These are phyloP conservation scores for Cavia aperea DNA, from an alignment of 2,113 vertebrate genomes.

Conservation along the genomic window DNA sequence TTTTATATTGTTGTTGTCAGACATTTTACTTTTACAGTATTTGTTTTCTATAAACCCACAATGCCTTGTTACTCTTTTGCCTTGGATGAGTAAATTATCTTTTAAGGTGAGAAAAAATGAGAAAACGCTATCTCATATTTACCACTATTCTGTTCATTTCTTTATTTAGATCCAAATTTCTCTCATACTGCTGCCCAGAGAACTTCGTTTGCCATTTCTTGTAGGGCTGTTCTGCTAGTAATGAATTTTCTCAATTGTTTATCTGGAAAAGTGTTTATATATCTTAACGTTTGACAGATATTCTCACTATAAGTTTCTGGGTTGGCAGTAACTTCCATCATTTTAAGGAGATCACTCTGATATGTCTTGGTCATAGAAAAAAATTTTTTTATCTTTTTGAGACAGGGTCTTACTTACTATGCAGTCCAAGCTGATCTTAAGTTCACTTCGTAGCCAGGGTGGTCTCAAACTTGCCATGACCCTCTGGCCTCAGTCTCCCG, in stretches of 20 bases:
- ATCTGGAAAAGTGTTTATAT: not conserved
- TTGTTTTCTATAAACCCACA: not conserved
- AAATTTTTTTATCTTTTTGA: too few relatives aligned
- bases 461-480: too few relatives aligned
- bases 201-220: not conserved
- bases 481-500: too few relatives aligned
- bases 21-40: not conserved
- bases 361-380: not conserved
- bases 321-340: not conserved
- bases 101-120: conserved; percentile 20
- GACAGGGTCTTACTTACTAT: too few relatives aligned
- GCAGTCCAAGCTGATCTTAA: too few relatives aligned
- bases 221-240: not conserved
- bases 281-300: not conserved
- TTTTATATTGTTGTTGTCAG: not conserved
- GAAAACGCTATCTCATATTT: not conserved
- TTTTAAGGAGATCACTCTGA: not conserved
- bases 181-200: not conserved
- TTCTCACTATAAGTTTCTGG: not conserved
- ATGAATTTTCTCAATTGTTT: not conserved
- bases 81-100: not conserved
- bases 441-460: too few relatives aligned
- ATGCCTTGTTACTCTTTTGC: not conserved
- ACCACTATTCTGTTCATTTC: not conserved
- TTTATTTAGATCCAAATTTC: not conserved